Evolutionary conservation across 2,888 invertebrate species (phyloP), one percentile per base, ranked within the genome.

Genomic region (Leptopterna dolabrata): DNA sequence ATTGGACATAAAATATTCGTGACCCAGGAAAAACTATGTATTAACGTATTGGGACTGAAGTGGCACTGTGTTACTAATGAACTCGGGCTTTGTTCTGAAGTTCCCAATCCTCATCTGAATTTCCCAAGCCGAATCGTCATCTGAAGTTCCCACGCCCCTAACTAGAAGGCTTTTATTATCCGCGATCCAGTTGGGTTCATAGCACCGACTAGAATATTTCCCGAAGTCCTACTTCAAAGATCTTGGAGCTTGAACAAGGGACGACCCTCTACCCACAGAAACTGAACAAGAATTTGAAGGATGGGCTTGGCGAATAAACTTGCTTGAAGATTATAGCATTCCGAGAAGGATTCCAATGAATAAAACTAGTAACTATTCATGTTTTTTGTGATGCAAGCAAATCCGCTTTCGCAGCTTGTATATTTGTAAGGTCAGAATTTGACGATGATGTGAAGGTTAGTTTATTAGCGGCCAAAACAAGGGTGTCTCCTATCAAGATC

Each of bases 41-140:
- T 41, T 14, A 86, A 86, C 45, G 51, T 87, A 2, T 70, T 88
- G 1, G 87, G 83, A 13, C 45, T 82, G 19, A 36, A 55, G 3
- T 88, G 88, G 88, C 9, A 16, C n/a, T 55, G 11, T 55, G 55
- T 3, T 9, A 55, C 4, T 2, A 11, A 55, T 55, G 4, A 19
- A 19, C 19, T 55, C 4, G 19, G 55, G 55, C 2, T 16, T 3
- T 19, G 55, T 55, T 14, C n/a, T 7, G n/a, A 16, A 2, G 78
- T 30, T 30, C 14, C 19, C 16, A n/a, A n/a, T n/a, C n/a, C n/a
- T n/a, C n/a, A n/a, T n/a, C n/a, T n/a, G n/a, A n/a, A n/a, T n/a
- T n/a, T n/a, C n/a, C n/a, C n/a, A n/a, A n/a, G n/a, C n/a, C n/a
- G n/a, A n/a, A n/a, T n/a, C n/a, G n/a, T n/a, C n/a, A n/a, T n/a